Evolutionary conservation across 1,140 invertebrate species (phyloP).

Genomic region (Eubasilissa regina): DNA sequence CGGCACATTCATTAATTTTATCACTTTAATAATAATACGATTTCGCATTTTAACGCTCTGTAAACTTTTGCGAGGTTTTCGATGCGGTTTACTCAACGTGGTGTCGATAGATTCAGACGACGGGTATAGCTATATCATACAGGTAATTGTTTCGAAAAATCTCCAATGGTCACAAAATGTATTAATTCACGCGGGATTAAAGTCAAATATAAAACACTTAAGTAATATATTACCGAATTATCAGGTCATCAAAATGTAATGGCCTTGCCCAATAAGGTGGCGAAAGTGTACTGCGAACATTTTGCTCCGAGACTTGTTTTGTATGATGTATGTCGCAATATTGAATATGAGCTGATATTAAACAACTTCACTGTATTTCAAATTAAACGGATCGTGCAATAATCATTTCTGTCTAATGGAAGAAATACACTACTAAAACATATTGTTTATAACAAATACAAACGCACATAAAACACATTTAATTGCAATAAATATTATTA

Average conservation of each 20-base stretch:
- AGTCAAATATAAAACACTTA: slow-evolving; percentile 14
- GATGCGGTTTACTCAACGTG: no score
- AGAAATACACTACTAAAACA: no score
- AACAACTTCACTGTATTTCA: slow-evolving; percentile 26
- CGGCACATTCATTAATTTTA: no score
- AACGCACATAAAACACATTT: no score
- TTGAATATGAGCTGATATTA: slow-evolving; percentile 32
- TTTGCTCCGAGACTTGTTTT: slow-evolving; percentile 50
- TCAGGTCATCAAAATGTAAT: slow-evolving; percentile 47
- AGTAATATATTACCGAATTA: slow-evolving; percentile 32
- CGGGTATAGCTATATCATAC: no score
- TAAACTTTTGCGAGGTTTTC: neutral
- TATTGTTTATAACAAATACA: no score
- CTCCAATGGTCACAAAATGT: no score
- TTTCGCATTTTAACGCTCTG: slow-evolving; percentile 31
- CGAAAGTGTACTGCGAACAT: slow-evolving; percentile 47
- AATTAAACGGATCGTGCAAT: slow-evolving; percentile 8
- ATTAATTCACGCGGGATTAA: neutral
- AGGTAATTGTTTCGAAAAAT: no score
- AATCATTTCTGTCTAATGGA: neutral
- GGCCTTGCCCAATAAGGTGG: slow-evolving; percentile 52
- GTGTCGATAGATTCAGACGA: no score
- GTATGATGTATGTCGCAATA: slow-evolving; percentile 23
- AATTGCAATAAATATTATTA: no score
- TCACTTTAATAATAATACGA: neutral